Percentiles rank a stretch among this genome's conserved stretches.
These are phyloP conservation scores for Cirrhinus mrigala DNA, from an alignment of 2,797 vertebrate species.

Conservation along the genomic window DNA sequence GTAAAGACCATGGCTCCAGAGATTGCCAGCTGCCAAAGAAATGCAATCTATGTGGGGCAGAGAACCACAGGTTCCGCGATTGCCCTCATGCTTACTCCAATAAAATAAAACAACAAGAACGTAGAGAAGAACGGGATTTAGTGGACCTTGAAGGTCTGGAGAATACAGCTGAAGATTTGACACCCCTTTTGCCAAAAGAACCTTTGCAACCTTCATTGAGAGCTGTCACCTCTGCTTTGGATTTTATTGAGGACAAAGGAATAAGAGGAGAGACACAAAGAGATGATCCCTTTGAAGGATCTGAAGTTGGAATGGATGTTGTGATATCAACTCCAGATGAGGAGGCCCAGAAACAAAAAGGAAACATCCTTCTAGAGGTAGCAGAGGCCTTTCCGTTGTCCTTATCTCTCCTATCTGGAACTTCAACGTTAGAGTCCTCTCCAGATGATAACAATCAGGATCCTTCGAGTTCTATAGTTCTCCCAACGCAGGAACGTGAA, in stretches of 20 bases:
- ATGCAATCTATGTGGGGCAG: neutral
- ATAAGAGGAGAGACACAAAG: too few relatives aligned
- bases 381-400: neutral
- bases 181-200: too few relatives aligned
- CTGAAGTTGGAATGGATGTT: neutral
- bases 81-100: neutral
- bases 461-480: neutral
- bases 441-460: neutral
- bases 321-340: neutral
- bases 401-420: neutral
- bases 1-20: too few relatives aligned
- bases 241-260: too few relatives aligned
- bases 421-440: neutral
- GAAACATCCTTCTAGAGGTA: neutral
- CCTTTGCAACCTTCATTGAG: too few relatives aligned
- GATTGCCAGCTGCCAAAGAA: too few relatives aligned
- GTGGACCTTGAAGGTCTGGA: too few relatives aligned
- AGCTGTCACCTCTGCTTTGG: too few relatives aligned
- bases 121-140: too few relatives aligned
- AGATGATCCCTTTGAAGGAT: neutral
- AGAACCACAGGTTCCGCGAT: neutral
- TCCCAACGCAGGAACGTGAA: neutral
- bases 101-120: neutral
- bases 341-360: neutral
- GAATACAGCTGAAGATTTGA: too few relatives aligned